Conservation (phyloP, 30 jellyfish, hydroid and myxozoan genomes). For the Pelagia noctiluca region DNA sequence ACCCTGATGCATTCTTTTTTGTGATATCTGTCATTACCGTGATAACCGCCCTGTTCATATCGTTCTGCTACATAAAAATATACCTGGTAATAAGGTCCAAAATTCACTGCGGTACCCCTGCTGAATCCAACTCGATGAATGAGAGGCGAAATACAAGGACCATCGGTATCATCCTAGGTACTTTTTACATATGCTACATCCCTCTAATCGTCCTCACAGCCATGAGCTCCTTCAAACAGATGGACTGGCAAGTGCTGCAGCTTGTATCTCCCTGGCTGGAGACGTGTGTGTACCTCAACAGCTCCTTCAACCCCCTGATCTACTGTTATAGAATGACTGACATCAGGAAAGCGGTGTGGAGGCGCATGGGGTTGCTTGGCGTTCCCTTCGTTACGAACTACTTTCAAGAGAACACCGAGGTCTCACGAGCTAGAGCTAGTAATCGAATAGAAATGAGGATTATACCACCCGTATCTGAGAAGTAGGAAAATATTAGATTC, state of each 20-base stretch:
- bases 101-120: neutral
- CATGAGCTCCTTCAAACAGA: neutral
- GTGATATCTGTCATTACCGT: neutral
- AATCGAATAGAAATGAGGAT: no score
- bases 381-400: no score
- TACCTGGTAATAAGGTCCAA: neutral
- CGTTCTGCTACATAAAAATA: neutral
- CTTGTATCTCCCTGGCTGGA: neutral
- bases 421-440: no score
- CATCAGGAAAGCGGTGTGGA: neutral
- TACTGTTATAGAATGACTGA: slow-evolving; percentile 1
- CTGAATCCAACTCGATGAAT: neutral
- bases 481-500: no score
- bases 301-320: slow-evolving; percentile 2
- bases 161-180: neutral
- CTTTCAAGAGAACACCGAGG: no score
- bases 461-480: no score
- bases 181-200: neutral
- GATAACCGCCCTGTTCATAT: neutral
- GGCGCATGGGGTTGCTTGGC: neutral
- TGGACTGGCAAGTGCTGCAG: neutral
- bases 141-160: slow-evolving; percentile 6
- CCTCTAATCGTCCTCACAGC: neutral
- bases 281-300: neutral
- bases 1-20: neutral